Conservation (phyloP, 37 sponge, comb jelly and placozoan species). For the Chondrosia reniformis region DNA sequence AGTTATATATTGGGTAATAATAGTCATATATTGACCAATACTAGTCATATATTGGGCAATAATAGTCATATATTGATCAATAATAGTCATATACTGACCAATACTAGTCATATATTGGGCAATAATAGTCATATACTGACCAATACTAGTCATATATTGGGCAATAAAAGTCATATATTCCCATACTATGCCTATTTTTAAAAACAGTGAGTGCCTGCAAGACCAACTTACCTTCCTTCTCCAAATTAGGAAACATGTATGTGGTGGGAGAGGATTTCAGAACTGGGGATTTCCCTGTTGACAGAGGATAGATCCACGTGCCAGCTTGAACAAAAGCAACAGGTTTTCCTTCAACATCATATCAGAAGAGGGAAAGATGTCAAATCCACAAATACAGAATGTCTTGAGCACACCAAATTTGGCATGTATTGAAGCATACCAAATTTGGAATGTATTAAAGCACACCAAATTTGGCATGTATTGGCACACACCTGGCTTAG, state of each 20-base stretch:
- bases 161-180: no score
- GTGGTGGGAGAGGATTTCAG: constrained; percentile 33
- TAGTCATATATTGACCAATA: background rate
- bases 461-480: no score
- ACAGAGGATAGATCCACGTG: constrained; percentile 65
- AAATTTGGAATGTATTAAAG: no score
- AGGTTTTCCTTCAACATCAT: constrained; percentile 45
- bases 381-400: background rate
- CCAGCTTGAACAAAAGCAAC: constrained; percentile 80
- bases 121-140: background rate
- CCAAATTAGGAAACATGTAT: constrained; percentile 70
- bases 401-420: no score
- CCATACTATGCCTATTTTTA: no score
- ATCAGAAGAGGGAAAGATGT: background rate
- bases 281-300: constrained; percentile 61
- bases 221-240: constrained; percentile 28
- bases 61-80: background rate
- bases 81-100: background rate
- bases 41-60: no score
- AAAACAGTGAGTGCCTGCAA: no score
- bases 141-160: no score
- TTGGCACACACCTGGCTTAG: background rate
- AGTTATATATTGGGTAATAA: background rate
- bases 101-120: background rate
- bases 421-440: no score